A percentile compares a stretch with the other conserved stretches of the same genome.
Evolutionary conservation across 2,888 invertebrate species (phyloP).

Genomic region (Mythimna vitellina): DNA sequence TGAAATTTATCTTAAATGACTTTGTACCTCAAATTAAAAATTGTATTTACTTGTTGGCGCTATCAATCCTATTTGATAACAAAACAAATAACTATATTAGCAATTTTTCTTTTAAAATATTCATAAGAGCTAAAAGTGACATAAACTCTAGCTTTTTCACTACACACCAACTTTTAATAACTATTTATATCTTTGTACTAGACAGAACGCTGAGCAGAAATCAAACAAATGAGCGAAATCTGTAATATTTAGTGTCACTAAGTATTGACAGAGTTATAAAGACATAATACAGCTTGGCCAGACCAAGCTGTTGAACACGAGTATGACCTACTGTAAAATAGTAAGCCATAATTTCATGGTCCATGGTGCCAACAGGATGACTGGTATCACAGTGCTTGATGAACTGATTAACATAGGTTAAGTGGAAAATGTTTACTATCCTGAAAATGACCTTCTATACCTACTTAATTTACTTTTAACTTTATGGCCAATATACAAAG

Average conservation of each 20-base stretch:
- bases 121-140: background rate
- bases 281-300: conserved; percentile 47
- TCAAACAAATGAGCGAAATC: conserved; percentile 18
- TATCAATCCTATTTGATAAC: background rate
- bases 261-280: conserved; percentile 52
- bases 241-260: conserved; percentile 61
- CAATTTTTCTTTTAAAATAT: background rate
- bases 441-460: background rate
- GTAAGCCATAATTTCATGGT: background rate
- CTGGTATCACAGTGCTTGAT: conserved; percentile 9
- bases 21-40: no score
- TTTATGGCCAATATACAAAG: background rate
- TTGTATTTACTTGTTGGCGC: background rate
- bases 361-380: background rate
- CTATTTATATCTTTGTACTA: conserved; percentile 11
- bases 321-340: background rate
- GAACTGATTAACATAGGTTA: conserved; percentile 47
- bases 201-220: background rate
- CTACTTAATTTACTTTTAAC: background rate
- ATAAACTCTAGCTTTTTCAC: background rate
- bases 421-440: conserved; percentile 25
- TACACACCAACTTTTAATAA: conserved; percentile 7
- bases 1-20: no score
- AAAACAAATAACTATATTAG: background rate
- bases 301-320: conserved; percentile 35